These are phyloP conservation scores for Lates calcarifer DNA, from an alignment of 2,113 vertebrate species.

Conservation along the genomic window DNA sequence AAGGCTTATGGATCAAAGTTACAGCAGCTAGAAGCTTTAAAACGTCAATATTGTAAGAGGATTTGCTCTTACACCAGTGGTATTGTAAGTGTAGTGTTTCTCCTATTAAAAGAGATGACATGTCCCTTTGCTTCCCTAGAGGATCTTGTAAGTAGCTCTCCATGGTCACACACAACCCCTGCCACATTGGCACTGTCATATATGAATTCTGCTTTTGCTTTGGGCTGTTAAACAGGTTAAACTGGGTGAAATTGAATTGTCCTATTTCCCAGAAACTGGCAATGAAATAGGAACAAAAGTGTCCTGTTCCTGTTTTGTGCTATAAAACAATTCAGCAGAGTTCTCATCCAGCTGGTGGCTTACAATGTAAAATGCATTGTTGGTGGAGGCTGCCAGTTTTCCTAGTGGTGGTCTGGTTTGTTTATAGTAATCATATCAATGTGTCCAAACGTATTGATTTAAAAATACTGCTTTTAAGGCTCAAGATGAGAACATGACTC, in stretches of 20 bases:
- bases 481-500: neutral
- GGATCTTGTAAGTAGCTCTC: neutral
- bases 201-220: conserved; percentile 29
- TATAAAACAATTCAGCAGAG: conserved; percentile 22
- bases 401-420: conserved; percentile 25
- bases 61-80: neutral
- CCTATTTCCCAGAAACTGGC: conserved; percentile 54
- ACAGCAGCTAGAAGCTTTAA: neutral
- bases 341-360: conserved; percentile 9
- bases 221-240: conserved; percentile 41
- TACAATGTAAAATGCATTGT: neutral
- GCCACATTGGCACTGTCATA: neutral
- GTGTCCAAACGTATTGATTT: conserved; percentile 1
- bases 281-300: conserved; percentile 38
- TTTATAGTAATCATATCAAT: conserved; percentile 15
- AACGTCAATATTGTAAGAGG: neutral
- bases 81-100: neutral
- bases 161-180: neutral
- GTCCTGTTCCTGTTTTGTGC: conserved; percentile 24
- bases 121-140: neutral
- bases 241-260: conserved; percentile 50
- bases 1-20: neutral
- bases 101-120: neutral
- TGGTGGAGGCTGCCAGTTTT: neutral
- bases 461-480: neutral